Evolutionary conservation across 1,140 invertebrate genomes (phyloP), one percentile per base, ranked within the genome.

Genomic region (Tetramorium alpestre): DNA sequence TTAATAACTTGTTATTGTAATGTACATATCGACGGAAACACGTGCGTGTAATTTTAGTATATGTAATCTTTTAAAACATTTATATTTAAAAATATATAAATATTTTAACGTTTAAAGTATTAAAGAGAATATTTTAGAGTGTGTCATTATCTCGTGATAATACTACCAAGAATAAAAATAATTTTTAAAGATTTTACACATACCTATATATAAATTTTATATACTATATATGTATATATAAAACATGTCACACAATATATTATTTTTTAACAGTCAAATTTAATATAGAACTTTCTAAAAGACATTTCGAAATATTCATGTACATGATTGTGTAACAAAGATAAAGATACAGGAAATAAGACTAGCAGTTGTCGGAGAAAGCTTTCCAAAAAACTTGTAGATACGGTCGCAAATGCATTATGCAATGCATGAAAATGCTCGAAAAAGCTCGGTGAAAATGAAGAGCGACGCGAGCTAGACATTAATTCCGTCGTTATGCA

Each of bases 401-500:
- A 60, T 54, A 25, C 13, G n/a, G 28, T 81, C 16, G 54, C 33
- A 82, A 44, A 38, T 84, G 54, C 69, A 49, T 72, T 60, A 73
- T 33, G 41, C 41, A 60, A 41, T 44, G 10, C 41, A 41, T 60
- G 54, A n/a, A 49, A 84, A 44, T 60, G 51, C 0, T 22, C 25
- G 44, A 73, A 60, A 82, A 82, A 72, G 54, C n/a, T 41, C 25
- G 8, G 51, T 47, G 58, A 84, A 84, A 84, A 84, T 84, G 41
- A 84, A 84, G 69, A 84, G 54, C 54, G 80, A 60, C 38, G 65
- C 54, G 25, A 72, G 62, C 62, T 60, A 22, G 67, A 60, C 80
- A 60, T 84, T 84, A 60, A 84, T 84, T 44, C 65, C 51, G 41
- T 84, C 54, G 80, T 84, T 84, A 73, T 73, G 54, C 41, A 84